These are phyloP conservation scores for Thermophis baileyi DNA, from an alignment of 2,113 vertebrate species.

Conservation along the genomic window DNA sequence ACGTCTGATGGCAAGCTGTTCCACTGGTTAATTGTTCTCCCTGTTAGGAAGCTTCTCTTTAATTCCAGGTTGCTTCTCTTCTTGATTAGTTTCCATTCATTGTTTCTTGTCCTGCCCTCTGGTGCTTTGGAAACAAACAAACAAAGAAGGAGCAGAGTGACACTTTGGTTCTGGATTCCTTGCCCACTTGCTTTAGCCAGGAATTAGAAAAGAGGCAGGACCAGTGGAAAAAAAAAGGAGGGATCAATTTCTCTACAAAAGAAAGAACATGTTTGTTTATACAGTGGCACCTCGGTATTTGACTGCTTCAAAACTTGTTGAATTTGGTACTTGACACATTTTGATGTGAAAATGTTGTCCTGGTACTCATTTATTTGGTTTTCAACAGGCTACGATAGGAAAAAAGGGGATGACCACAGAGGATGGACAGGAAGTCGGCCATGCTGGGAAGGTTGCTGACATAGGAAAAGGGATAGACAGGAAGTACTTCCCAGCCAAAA, in stretches of 20 bases:
- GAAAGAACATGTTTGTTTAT: background rate
- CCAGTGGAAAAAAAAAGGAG: background rate
- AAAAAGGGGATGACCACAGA: background rate
- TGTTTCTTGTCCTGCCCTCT: too few relatives aligned
- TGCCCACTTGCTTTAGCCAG: background rate
- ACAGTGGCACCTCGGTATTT: background rate
- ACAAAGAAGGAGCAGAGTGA: background rate
- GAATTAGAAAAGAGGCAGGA: background rate
- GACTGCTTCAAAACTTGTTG: background rate
- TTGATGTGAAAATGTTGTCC: background rate
- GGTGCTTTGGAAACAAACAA: too few relatives aligned
- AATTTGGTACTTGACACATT: background rate
- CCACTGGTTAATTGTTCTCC: too few relatives aligned
- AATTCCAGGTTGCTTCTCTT: too few relatives aligned
- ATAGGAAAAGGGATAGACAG: background rate
- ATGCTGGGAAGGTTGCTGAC: background rate
- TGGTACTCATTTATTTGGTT: background rate
- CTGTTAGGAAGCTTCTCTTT: too few relatives aligned
- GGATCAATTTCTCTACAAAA: background rate
- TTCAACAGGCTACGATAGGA: background rate
- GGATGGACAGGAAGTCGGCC: background rate
- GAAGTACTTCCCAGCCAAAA: background rate
- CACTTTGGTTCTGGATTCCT: background rate
- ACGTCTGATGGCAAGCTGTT: too few relatives aligned
- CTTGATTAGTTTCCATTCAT: too few relatives aligned